These are phyloP conservation scores for Xenops minutus DNA, from an alignment of 2,797 vertebrate species.

Conservation along the genomic window DNA sequence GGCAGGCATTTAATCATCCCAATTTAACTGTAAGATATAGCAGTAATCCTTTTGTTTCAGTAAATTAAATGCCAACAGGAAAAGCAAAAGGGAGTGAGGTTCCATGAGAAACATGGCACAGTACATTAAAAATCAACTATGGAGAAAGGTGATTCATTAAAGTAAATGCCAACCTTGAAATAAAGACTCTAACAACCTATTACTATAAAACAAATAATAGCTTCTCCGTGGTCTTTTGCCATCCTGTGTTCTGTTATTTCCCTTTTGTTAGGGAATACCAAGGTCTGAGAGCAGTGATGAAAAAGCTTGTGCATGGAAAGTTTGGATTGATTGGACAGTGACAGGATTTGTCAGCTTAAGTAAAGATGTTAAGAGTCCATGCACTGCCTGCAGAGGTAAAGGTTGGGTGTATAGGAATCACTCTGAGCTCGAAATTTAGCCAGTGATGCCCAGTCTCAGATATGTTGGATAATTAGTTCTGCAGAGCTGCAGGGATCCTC, in stretches of 20 bases:
- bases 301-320: background rate
- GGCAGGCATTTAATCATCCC: background rate
- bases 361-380: background rate
- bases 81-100: background rate
- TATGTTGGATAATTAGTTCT: background rate
- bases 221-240: background rate
- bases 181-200: background rate
- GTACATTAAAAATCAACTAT: background rate
- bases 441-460: background rate
- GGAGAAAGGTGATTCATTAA: background rate
- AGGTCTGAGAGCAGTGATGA: background rate
- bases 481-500: background rate
- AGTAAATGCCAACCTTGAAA: slow-evolving; percentile 7
- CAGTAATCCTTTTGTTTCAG: background rate
- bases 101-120: background rate
- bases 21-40: background rate
- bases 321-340: background rate
- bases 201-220: background rate
- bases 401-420: background rate
- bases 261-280: background rate
- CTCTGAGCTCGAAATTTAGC: background rate
- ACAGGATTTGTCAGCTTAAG: background rate
- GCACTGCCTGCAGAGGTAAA: background rate
- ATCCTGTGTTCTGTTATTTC: background rate
- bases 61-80: slow-evolving; percentile 24